Percentiles rank a stretch among this genome's conserved stretches.
Conservation (phyloP, 1,140 invertebrate genomes). For the Triops cancriformis region DNA sequence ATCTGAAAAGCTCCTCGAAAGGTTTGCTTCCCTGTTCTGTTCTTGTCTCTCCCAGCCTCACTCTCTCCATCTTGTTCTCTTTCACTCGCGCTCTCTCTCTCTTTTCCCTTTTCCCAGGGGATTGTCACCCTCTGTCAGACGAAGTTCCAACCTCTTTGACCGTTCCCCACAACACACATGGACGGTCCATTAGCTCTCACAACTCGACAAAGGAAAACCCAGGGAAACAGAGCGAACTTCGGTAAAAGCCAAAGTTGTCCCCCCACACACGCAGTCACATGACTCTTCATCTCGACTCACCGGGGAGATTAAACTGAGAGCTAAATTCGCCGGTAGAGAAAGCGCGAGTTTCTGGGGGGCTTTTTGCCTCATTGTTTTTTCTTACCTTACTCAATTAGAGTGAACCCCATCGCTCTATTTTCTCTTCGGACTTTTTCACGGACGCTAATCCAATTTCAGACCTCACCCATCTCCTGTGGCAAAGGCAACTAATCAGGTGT, state of each 20-base stretch:
- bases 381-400: neutral
- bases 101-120: neutral
- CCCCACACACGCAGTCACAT: neutral
- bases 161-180: neutral
- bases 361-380: neutral
- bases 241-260: neutral
- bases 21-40: neutral
- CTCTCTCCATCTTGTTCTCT: neutral
- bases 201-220: neutral
- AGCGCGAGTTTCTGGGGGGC: neutral
- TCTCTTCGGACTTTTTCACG: neutral
- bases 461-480: too few species aligned
- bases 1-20: slow-evolving; percentile 5
- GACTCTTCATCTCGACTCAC: neutral
- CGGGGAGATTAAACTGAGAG: neutral
- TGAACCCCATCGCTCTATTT: neutral
- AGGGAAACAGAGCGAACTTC: neutral
- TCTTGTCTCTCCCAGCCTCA: neutral
- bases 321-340: neutral
- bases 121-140: neutral
- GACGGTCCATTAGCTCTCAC: slow-evolving; percentile 9
- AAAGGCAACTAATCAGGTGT: neutral
- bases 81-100: neutral
- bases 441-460: neutral
- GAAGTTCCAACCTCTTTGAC: neutral